Base-by-base conservation (phyloP, 2,113 vertebrate genomes). In the Aptenodytes forsteri region DNA sequence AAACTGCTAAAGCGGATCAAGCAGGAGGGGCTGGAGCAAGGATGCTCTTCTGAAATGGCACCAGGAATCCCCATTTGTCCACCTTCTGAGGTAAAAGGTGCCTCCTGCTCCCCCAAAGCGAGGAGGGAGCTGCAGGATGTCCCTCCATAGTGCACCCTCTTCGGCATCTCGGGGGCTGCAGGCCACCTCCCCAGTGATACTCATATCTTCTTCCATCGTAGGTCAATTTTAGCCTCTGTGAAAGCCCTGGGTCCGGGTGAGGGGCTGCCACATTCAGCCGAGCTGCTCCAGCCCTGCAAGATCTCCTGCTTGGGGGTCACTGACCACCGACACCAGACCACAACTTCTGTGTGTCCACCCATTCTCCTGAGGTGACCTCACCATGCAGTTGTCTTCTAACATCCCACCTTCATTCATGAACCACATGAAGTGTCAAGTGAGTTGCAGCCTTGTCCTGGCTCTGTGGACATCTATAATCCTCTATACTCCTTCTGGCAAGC, bases 391-490 rank as follows among this genome's bases (percentile, higher is more conserved):
- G 13, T 16, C 79, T 56, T 78, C 71, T 14, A 30, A 42, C 46
- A 62, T 44, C 55, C 83, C 56, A 54, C 50, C 81, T 78, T 81
- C 54, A 29, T 11, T 82, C 93, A 89, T 13, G 55, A 95, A 59
- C 61, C 94, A 80, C 89, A 87, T n/a, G 7, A 89, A 66, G 65
- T 3, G 20, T 17, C 50, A 27, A 76, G 72, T 11, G 78, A 89
- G 93, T 70, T 94, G 56, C 52, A 85, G 87, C 79, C 71, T 87
- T 52, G 32, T 73, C 56, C 87, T 82, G 87, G 86, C 90, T 62
- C 50, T 61, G 55, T 49, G 32, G 73, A 27, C 50, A 36, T 16
- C 65, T 55, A 21, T 47, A 95, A 97, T 55, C 92, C 89, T 81
- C 77, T 26, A 34, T 4, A 6, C 64, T 88, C 66, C 76, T 91